Percentiles rank a stretch among this genome's conserved stretches.
These are phyloP conservation scores for Melanerpes formicivorus DNA, from an alignment of 2,113 vertebrate species.

Conservation along the genomic window DNA sequence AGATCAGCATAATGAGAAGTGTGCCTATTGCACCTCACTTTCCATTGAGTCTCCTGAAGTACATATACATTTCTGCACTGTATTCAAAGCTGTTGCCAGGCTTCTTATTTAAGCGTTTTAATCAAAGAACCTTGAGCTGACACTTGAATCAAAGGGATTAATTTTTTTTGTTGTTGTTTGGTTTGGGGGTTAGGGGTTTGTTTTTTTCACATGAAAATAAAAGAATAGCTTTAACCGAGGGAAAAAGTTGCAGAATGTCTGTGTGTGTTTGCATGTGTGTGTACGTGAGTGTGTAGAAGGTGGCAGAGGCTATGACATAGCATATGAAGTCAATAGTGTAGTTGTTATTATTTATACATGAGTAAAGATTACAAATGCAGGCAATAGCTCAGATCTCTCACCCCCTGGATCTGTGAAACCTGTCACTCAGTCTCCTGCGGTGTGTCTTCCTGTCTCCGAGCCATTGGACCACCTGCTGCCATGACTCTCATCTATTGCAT, in stretches of 20 bases:
- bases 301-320: conserved; percentile 83
- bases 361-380: conserved; percentile 89
- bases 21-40: conserved; percentile 6
- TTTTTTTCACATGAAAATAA: conserved; percentile 40
- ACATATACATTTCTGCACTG: neutral
- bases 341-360: conserved; percentile 91
- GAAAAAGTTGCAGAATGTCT: conserved; percentile 16
- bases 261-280: conserved; percentile 19
- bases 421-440: conserved; percentile 88
- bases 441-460: conserved; percentile 89
- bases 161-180: conserved; percentile 1
- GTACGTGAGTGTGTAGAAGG: conserved; percentile 38
- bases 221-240: conserved; percentile 34
- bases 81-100: conserved; percentile 62
- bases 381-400: conserved; percentile 87
- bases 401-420: conserved; percentile 88
- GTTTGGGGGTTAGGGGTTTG: neutral
- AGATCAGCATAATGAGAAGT: conserved; percentile 40
- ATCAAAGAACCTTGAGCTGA: conserved; percentile 55
- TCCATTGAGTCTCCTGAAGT: conserved; percentile 39
- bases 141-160: conserved; percentile 27
- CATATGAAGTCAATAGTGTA: conserved; percentile 85
- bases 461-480: conserved; percentile 90
- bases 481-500: conserved; percentile 89
- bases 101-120: conserved; percentile 60